Evolutionary conservation across 2,797 vertebrate species (phyloP), one percentile per base, ranked within the genome.

Genomic region (Crenuchus spilurus): DNA sequence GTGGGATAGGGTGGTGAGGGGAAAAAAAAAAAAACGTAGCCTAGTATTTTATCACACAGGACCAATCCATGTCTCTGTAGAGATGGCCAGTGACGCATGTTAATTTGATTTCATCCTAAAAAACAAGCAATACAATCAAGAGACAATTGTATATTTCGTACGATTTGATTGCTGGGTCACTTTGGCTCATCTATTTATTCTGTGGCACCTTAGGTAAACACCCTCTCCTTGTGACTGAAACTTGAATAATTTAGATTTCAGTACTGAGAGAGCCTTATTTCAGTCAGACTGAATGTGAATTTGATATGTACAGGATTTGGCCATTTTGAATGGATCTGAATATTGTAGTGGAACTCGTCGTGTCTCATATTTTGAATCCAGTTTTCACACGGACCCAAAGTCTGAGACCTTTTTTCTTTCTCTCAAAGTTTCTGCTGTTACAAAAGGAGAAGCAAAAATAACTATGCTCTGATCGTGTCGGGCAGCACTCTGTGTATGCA

Each of bases 261-360:
- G 77, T 70, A 58, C 69, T 51, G 72, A 80, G 72, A 72, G 77
- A 80, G 81, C 81, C 81, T 82, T 82, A 82, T 58, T 80, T 79
- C 77, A 82, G 77, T 82, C 77, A 70, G 76, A 79, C 80, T 82
- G 81, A 82, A 78, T 80, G 81, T 80, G 72, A 82, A 70, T 72
- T 80, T 69, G 77, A 76, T 75, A 77, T 42, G 63, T 80, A 74
- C 72, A 72, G 72, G 72, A 75, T 75, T 66, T 75, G 78, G 81
- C 72, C 78, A 66, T 75, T 80, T 69, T 57, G 22, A 75, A 70
- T 54, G 68, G 41, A 72, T 72, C 39, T 72, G 35, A 46, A 73
- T 39, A 41, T 24, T 69, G 41, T 10, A 67, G 46, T 20, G 35
- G 61, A 44, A 55, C 16, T 48, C 54, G 13, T 52, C 33, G 33